Base-by-base conservation (phyloP, 2,888 invertebrate species). In the Eumacrocentrus americanus region DNA sequence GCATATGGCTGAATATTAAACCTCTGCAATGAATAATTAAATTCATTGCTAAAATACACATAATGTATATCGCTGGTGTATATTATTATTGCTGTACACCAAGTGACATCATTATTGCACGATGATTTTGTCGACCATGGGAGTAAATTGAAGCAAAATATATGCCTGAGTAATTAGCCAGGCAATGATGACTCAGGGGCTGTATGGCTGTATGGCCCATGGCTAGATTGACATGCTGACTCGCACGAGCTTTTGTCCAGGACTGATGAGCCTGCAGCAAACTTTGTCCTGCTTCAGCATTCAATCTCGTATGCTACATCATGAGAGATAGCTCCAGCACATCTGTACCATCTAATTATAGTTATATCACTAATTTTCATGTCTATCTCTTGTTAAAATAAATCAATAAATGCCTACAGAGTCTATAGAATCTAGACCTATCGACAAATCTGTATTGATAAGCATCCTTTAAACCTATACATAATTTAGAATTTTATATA, bases 1-100 rank as follows among this genome's bases (percentile, higher is more conserved):
- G 72, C 5, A 9, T 72, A 3, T 73, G 74, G 72, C 58, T 59
- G 16, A 63, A 3, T 1, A 25, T 74, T 1, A 68, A 58, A 35
- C 66, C 61, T 25, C 38, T 66, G 20, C 65, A 50, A 58, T 38
- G 14, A 18, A 25, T 22, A 14, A n/a, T n/a, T 14, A n/a, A 22
- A 25, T 16, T 54, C 18, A 25, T n/a, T 14, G 6, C 9, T 11
- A 52, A 38, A n/a, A 52, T 40, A 22, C 14, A 37, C 18, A n/a
- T n/a, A n/a, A n/a, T n/a, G n/a, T n/a, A n/a, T n/a, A n/a, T n/a
- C n/a, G n/a, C n/a, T n/a, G n/a, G n/a, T 4, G 37, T n/a, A n/a
- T 3, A 51, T 34, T 37, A 12, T 38, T 23, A 9, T 23, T 48
- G 23, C 9, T 6, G 9, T 16, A 12, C 14, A 40, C 7, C 12